Evolutionary conservation across 2,888 invertebrate genomes (phyloP).

Genomic region (Ormyrus pomaceus): DNA sequence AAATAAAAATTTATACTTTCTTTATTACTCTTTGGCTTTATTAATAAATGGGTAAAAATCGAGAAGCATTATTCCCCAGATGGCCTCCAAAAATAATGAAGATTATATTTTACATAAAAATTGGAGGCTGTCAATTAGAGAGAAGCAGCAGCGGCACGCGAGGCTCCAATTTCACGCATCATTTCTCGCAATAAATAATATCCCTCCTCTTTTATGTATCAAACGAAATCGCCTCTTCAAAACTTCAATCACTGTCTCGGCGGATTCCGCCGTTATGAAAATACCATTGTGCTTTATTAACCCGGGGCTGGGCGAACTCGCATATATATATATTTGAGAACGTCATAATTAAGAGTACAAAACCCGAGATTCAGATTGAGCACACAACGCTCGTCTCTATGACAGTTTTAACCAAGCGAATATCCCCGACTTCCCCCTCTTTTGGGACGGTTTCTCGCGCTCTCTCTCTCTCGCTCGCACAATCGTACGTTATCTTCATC

Average conservation of each 20-base stretch:
- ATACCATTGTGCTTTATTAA: constrained; percentile 50
- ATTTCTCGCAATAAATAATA: constrained; percentile 28
- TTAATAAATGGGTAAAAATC: no score
- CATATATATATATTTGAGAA: constrained; percentile 10
- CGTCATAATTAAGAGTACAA: constrained; percentile 54
- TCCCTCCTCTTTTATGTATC: constrained; percentile 9
- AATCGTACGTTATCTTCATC: not conserved
- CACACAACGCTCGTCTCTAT: constrained; percentile 51
- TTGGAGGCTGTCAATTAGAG: constrained; percentile 6
- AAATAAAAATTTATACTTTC: no score
- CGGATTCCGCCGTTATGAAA: constrained; percentile 30
- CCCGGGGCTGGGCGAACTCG: not conserved
- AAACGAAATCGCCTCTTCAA: constrained; percentile 29
- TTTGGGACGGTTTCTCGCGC: constrained; percentile 10
- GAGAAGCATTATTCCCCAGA: no score
- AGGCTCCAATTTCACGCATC: constrained; percentile 35
- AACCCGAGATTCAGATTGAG: constrained; percentile 52
- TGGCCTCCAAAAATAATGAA: not conserved
- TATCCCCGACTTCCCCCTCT: constrained; percentile 50
- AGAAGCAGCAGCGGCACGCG: not conserved
- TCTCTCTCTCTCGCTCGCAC: constrained; percentile 46
- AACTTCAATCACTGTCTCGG: not conserved
- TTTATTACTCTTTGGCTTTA: no score
- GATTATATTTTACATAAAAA: constrained; percentile 2
- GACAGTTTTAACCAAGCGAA: constrained; percentile 55